Evolutionary conservation across 1,140 invertebrate species (phyloP).

Genomic region (Drosophila navojoa): DNA sequence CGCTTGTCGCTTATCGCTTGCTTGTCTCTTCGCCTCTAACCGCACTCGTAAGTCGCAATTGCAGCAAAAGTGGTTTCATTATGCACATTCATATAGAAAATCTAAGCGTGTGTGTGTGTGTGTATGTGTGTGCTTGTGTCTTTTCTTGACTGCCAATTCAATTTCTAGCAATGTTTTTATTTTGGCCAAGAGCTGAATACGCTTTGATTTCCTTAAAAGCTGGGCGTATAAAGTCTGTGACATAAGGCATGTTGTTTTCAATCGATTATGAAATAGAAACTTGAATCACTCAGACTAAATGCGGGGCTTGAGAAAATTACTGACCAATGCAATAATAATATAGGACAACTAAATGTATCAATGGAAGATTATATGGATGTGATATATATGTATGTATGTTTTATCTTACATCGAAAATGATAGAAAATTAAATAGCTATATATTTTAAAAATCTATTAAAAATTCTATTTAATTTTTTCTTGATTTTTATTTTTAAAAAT

Average conservation of each 20-base stretch:
- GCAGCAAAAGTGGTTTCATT: slow-evolving; percentile 62
- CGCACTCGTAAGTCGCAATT: slow-evolving; percentile 54
- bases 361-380: not conserved
- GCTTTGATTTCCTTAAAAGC: slow-evolving; percentile 77
- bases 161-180: slow-evolving; percentile 40
- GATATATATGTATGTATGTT: too few species aligned
- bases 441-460: too few species aligned
- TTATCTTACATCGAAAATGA: too few species aligned
- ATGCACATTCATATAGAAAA: slow-evolving; percentile 36
- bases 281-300: not conserved
- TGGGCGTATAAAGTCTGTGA: slow-evolving; percentile 68
- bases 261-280: slow-evolving; percentile 50
- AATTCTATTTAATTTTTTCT: too few species aligned
- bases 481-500: too few species aligned
- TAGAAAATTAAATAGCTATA: too few species aligned
- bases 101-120: too few species aligned
- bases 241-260: slow-evolving; percentile 50
- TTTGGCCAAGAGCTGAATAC: slow-evolving; percentile 51
- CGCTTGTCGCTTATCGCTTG: slow-evolving; percentile 43
- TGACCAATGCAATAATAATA: not conserved
- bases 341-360: not conserved
- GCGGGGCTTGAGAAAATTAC: slow-evolving; percentile 5
- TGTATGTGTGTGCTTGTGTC: not conserved
- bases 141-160: slow-evolving; percentile 49
- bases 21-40: slow-evolving; percentile 34